These are phyloP conservation scores for Yponomeuta sedellus DNA, from an alignment of 2,888 invertebrate genomes.

Conservation along the genomic window DNA sequence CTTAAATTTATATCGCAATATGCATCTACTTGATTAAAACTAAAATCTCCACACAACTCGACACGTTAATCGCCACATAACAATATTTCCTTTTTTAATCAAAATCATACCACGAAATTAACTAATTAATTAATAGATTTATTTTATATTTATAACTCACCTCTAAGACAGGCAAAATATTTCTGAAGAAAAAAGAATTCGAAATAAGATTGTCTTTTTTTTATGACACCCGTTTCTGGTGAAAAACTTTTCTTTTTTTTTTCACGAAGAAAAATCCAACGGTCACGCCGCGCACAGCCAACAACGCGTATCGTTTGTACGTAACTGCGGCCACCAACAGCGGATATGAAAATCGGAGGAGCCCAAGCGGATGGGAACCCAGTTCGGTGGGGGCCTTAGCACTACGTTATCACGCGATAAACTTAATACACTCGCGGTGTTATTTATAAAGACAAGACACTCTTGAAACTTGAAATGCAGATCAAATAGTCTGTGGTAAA, in stretches of 20 bases:
- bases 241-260: background rate
- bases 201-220: background rate
- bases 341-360: constrained; percentile 1
- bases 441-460: no score
- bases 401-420: background rate
- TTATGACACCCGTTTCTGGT: background rate
- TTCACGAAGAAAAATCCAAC: background rate
- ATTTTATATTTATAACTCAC: no score
- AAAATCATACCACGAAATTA: no score
- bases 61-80: no score
- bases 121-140: no score
- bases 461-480: no score
- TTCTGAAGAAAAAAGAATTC: background rate
- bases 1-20: no score
- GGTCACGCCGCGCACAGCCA: background rate
- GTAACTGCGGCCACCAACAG: background rate
- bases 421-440: background rate
- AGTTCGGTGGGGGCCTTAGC: background rate
- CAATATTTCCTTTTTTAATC: no score
- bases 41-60: no score
- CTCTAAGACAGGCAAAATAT: background rate
- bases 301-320: background rate
- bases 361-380: background rate
- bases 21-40: no score
- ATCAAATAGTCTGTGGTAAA: no score